phyloP scores from a whole-genome alignment of 2,888 invertebrate species.

The Hypsopygia costalis region DNA sequence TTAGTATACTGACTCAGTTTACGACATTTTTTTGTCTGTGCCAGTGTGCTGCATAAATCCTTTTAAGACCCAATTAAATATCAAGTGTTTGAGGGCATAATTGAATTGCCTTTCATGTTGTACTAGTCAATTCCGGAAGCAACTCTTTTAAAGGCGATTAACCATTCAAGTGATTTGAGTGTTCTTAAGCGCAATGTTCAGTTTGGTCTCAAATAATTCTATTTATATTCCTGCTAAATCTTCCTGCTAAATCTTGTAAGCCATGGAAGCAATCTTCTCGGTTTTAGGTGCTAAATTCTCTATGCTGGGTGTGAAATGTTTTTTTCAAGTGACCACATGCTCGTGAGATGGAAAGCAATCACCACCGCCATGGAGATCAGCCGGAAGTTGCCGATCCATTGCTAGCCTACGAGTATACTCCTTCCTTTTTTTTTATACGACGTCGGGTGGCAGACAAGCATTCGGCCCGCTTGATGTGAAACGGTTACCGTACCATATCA shows the following conservation, averaged over 20 bases:
- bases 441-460: too few species aligned
- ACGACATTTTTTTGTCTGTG: too few species aligned
- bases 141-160: conserved; percentile 11
- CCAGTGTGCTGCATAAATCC: too few species aligned
- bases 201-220: conserved; percentile 13
- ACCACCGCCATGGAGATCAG: too few species aligned
- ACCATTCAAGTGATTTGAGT: conserved; percentile 15
- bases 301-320: conserved; percentile 6
- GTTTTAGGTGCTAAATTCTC: conserved; percentile 4
- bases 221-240: conserved; percentile 13
- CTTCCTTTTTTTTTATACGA: too few species aligned
- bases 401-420: too few species aligned
- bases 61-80: neutral
- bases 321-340: too few species aligned
- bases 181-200: conserved; percentile 10
- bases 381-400: too few species aligned
- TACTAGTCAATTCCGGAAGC: neutral
- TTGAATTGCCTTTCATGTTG: neutral
- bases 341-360: too few species aligned
- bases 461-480: too few species aligned
- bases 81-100: neutral
- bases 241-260: conserved; percentile 6
- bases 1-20: too few species aligned
- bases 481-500: too few species aligned
- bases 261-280: conserved; percentile 3